A percentile compares a stretch with the other conserved stretches of the same genome.
Evolutionary conservation across 1,140 invertebrate genomes (phyloP).

Genomic region (Pseudobourletiella spinata): DNA sequence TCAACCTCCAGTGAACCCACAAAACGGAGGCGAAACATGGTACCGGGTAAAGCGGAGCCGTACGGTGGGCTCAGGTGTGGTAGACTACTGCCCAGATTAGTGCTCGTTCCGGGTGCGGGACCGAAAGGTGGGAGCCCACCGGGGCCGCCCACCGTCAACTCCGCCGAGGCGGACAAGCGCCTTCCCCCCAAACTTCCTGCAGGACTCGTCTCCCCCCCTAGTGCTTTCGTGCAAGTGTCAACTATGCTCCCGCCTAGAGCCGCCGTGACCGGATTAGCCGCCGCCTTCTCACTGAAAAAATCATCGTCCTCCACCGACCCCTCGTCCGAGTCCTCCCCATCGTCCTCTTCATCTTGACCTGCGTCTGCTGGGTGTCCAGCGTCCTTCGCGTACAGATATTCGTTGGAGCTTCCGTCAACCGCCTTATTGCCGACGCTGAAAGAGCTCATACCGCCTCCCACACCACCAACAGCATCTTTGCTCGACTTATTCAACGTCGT

Average conservation of each 20-base stretch:
- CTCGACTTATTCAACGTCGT: too few relatives aligned
- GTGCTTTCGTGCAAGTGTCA: conserved; percentile 1
- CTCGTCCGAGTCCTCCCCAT: conserved; percentile 31
- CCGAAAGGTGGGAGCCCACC: background rate
- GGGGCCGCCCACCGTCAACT: background rate
- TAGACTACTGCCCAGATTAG: background rate
- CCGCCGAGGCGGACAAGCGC: background rate
- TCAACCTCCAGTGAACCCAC: conserved; percentile 75
- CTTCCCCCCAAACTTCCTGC: background rate
- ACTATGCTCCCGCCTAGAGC: background rate
- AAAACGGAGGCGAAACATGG: conserved; percentile 69
- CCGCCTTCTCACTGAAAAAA: conserved; percentile 1
- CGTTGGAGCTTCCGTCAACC: background rate
- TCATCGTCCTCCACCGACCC: conserved; percentile 13
- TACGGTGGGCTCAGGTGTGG: conserved; percentile 26
- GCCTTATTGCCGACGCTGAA: background rate
- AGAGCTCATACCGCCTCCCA: background rate
- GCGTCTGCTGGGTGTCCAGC: background rate
- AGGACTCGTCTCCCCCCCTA: background rate
- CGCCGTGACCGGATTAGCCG: background rate
- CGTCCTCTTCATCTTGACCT: conserved; percentile 27
- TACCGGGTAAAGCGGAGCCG: conserved; percentile 47
- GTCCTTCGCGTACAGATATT: background rate
- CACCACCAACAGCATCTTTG: background rate
- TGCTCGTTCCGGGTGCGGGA: too few relatives aligned